phyloP scores from a whole-genome alignment of 2,797 vertebrate genomes.

The Urosaurus nigricauda region DNA sequence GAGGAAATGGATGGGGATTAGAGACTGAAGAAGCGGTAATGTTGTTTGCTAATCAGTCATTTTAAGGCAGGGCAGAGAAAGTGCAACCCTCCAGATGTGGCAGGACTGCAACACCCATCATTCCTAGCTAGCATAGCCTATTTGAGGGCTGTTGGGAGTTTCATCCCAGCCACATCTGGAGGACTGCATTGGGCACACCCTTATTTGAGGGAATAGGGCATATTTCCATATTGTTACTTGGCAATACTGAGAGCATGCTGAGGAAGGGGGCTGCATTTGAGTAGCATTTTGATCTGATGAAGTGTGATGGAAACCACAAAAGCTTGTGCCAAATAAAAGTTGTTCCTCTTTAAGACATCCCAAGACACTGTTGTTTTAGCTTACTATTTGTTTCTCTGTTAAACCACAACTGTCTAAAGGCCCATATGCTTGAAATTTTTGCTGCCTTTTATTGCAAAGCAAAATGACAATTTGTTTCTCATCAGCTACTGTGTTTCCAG shows the following conservation, averaged over 20 bases:
- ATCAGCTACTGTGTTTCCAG: neutral
- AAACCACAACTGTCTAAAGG: neutral
- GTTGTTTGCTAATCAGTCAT: neutral
- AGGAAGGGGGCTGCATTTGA: too few species aligned
- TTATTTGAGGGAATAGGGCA: neutral
- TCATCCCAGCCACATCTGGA: too few species aligned
- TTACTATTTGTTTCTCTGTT: neutral
- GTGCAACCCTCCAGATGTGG: neutral
- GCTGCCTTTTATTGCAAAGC: neutral
- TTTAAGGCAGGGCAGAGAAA: neutral
- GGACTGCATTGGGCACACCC: too few species aligned
- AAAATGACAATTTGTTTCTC: neutral
- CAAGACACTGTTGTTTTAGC: neutral
- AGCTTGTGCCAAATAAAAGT: too few species aligned
- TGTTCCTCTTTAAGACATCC: too few species aligned
- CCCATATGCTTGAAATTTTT: neutral
- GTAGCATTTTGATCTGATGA: neutral
- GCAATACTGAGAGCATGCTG: neutral
- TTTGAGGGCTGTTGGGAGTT: too few species aligned
- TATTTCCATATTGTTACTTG: neutral
- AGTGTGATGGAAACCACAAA: too few species aligned
- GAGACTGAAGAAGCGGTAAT: neutral
- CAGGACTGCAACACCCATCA: too few species aligned
- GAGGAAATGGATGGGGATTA: neutral
- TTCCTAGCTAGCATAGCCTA: too few species aligned